Conservation (phyloP, 2,797 vertebrate genomes). For the Tinamus major region DNA sequence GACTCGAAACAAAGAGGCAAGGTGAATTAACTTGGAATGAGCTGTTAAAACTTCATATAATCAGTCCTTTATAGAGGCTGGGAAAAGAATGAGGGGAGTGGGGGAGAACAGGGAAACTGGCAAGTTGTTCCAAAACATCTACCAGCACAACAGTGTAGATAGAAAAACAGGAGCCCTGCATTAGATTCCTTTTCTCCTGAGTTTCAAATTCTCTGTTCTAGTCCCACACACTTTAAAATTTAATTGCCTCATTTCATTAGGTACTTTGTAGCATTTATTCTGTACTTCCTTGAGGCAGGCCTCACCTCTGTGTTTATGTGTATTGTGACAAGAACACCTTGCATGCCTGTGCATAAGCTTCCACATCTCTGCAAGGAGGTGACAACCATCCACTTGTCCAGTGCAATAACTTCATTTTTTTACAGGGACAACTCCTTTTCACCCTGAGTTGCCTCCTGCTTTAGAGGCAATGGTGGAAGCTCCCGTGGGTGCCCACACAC, state of each 20-base stretch:
- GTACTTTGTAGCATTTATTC: not conserved
- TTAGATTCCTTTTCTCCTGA: not conserved
- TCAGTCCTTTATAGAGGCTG: not conserved
- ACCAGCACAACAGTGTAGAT: not conserved
- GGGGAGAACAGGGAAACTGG: not conserved
- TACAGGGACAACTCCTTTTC: rapidly evolving
- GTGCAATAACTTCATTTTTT: not conserved
- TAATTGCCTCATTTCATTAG: not conserved
- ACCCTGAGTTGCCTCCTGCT: not conserved
- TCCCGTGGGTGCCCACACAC: not conserved
- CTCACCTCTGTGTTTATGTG: not conserved
- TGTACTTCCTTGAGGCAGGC: not conserved
- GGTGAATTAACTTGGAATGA: conserved; percentile 40
- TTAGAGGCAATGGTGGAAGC: not conserved
- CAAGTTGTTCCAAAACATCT: not conserved
- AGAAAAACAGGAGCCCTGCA: not conserved
- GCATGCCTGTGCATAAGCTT: not conserved
- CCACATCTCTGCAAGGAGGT: not conserved
- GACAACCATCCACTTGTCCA: not conserved
- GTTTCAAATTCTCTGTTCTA: not conserved
- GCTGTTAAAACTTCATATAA: conserved; percentile 26
- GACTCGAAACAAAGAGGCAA: conserved; percentile 58
- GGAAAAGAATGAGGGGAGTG: not conserved
- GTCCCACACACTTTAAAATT: not conserved
- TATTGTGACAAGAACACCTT: not conserved